A percentile compares a stretch with the other conserved stretches of the same genome.
Conservation (phyloP, 2,113 vertebrate species). For the Hiodon alosoides region DNA sequence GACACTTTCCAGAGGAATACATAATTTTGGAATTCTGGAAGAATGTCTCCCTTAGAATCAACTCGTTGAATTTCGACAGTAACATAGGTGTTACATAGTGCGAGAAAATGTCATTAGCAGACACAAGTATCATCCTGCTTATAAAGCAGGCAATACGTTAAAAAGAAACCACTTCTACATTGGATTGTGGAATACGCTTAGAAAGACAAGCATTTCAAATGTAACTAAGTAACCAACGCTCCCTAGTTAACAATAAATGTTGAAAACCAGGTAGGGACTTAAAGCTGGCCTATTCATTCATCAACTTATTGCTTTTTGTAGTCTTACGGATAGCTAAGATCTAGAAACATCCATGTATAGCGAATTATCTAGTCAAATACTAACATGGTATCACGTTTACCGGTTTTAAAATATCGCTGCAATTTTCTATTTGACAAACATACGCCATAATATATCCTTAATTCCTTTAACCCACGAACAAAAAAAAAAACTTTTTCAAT, state of each 20-base stretch:
- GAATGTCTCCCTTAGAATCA: too few relatives aligned
- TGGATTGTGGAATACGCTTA: background rate
- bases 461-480: constrained; percentile 24
- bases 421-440: constrained; percentile 7
- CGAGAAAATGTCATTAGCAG: background rate
- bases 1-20: too few relatives aligned
- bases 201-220: background rate
- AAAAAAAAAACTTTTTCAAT: constrained; percentile 49
- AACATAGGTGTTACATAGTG: background rate
- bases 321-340: background rate
- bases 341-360: background rate
- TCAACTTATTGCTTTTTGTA: background rate
- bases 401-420: background rate
- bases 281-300: constrained; percentile 23
- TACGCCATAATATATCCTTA: constrained; percentile 20
- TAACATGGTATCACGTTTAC: background rate
- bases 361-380: background rate
- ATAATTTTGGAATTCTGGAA: too few relatives aligned
- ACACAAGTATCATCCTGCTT: background rate
- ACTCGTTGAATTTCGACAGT: background rate
- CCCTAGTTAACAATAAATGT: background rate
- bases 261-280: constrained; percentile 6
- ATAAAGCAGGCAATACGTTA: background rate
- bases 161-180: background rate
- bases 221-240: background rate